These are phyloP conservation scores for Vannuccia rotundouncinata DNA, from an alignment of 2,888 invertebrate species.

Conservation along the genomic window DNA sequence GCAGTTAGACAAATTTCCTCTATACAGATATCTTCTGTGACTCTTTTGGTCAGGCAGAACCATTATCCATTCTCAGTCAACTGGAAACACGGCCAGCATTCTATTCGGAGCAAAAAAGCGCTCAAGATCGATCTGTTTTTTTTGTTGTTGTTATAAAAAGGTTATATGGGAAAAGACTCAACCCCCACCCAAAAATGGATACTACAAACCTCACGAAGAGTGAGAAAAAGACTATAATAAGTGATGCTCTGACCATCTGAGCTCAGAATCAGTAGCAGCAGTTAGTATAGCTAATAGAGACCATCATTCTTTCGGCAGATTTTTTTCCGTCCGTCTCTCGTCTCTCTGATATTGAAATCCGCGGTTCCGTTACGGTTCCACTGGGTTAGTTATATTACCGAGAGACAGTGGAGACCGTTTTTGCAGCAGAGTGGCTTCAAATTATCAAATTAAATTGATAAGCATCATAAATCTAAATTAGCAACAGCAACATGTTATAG, in stretches of 20 bases:
- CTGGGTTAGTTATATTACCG: neutral
- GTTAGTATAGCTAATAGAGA: no score
- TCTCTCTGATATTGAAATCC: neutral
- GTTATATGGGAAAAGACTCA: neutral
- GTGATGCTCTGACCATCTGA: neutral
- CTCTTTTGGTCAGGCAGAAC: neutral
- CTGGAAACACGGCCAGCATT: neutral
- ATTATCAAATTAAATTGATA: slow-evolving; percentile 23
- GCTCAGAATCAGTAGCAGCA: neutral
- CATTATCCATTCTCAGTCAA: neutral
- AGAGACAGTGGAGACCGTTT: neutral
- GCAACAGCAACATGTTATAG: slow-evolving; percentile 26
- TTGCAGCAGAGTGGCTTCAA: neutral
- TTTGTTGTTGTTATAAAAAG: neutral
- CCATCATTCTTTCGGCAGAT: no score
- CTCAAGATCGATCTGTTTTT: neutral
- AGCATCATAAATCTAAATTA: slow-evolving; percentile 26
- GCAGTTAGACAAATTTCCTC: no score
- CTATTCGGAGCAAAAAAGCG: neutral
- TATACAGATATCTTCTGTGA: neutral
- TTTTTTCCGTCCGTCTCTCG: no score
- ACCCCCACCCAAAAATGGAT: neutral
- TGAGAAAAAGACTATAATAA: neutral
- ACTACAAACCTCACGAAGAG: neutral
- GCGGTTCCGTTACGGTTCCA: neutral